Percentiles rank a stretch among this genome's conserved stretches.
phyloP scores from a whole-genome alignment of 2,797 vertebrate species.

The Galaxias olidus region DNA sequence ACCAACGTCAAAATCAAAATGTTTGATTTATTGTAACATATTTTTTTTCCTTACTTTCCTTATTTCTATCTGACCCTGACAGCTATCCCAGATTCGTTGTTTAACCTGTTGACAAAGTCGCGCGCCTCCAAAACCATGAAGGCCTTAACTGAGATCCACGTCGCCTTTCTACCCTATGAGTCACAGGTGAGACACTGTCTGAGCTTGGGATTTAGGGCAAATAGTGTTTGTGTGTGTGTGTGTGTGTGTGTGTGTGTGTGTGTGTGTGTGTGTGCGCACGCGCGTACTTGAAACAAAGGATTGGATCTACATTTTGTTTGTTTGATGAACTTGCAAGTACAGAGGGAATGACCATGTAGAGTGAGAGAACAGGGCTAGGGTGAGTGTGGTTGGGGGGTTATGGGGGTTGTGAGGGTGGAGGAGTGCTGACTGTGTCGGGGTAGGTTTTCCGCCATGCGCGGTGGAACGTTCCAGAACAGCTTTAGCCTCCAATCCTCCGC shows the following conservation, averaged over 20 bases:
- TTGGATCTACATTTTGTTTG: neutral
- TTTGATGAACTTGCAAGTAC: no score
- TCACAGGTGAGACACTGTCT: slow-evolving; percentile 86
- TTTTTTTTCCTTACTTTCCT: neutral
- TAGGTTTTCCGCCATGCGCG: slow-evolving; percentile 30
- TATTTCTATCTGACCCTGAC: slow-evolving; percentile 24
- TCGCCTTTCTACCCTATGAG: slow-evolving; percentile 95
- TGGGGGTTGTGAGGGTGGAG: slow-evolving; percentile 14
- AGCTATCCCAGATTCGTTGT: slow-evolving; percentile 92
- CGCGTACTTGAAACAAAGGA: neutral
- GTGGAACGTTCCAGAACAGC: slow-evolving; percentile 53
- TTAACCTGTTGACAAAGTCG: slow-evolving; percentile 95
- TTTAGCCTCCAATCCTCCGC: slow-evolving; percentile 63
- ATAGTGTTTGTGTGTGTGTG: neutral
- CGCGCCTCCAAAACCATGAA: slow-evolving; percentile 95
- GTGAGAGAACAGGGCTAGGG: neutral
- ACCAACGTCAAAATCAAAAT: no score
- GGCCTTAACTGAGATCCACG: slow-evolving; percentile 97
- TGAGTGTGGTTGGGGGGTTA: neutral
- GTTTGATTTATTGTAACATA: neutral
- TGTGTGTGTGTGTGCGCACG: neutral
- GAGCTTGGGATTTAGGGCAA: neutral
- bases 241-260: neutral
- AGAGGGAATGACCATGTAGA: neutral
- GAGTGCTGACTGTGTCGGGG: slow-evolving; percentile 2